phyloP scores from a whole-genome alignment of 92 coral and sea anemone species.

The Actinostola sp. region DNA sequence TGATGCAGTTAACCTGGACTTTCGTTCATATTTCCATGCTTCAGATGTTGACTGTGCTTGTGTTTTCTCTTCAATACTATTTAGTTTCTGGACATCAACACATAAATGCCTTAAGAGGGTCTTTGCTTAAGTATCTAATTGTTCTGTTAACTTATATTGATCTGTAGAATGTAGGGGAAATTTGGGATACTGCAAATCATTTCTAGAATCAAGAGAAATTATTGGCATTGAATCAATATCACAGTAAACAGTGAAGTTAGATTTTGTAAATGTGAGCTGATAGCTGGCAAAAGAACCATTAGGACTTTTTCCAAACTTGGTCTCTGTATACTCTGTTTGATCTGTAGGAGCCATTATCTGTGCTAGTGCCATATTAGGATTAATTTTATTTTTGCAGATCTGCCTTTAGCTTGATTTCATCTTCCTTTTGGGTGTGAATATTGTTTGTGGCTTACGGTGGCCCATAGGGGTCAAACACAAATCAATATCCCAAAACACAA shows the following conservation, averaged over 20 bases:
- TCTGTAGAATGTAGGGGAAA: conserved; percentile 47
- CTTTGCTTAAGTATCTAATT: background rate
- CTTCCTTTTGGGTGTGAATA: conserved; percentile 12
- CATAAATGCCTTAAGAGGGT: background rate
- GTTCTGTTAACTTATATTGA: background rate
- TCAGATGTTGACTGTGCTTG: conserved; percentile 51
- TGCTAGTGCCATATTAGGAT: too few species aligned
- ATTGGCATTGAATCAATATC: conserved; percentile 47
- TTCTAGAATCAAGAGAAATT: background rate
- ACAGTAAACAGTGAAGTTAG: conserved; percentile 51
- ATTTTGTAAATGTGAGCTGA: conserved; percentile 52
- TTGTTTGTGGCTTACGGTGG: conserved; percentile 57
- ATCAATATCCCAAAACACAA: too few species aligned
- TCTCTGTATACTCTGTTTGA: conserved; percentile 9
- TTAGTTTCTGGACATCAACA: conserved; percentile 55
- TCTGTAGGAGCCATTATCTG: too few species aligned
- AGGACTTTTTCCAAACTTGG: conserved; percentile 66
- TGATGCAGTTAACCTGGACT: conserved; percentile 73
- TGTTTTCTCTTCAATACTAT: conserved; percentile 70
- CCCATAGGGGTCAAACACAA: too few species aligned
- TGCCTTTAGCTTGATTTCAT: conserved; percentile 28
- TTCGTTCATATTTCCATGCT: conserved; percentile 71
- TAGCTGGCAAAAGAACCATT: conserved; percentile 54
- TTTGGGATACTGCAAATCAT: conserved; percentile 22
- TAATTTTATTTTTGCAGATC: too few species aligned